Conservation (phyloP, 2,888 invertebrate genomes). For the Myopa testacea region DNA sequence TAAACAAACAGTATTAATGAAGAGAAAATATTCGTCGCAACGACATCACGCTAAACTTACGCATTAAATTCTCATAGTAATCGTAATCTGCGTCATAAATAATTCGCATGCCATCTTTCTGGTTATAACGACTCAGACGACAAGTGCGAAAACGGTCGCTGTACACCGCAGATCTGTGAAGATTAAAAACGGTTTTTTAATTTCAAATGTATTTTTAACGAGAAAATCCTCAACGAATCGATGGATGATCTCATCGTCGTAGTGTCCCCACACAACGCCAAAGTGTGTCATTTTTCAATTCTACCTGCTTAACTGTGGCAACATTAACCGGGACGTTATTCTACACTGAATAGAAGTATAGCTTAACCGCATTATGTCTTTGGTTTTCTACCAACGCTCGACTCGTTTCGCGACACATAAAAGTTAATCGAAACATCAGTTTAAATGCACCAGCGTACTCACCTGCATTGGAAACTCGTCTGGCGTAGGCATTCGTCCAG, state of each 20-base stretch:
- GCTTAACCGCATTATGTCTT: neutral
- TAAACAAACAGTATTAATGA: neutral
- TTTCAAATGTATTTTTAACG: neutral
- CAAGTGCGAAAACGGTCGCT: slow-evolving; percentile 88
- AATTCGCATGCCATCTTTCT: slow-evolving; percentile 87
- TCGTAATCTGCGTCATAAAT: slow-evolving; percentile 93
- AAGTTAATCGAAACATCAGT: slow-evolving; percentile 11
- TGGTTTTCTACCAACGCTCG: neutral
- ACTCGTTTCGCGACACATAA: slow-evolving; percentile 5
- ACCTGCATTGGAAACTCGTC: slow-evolving; percentile 85
- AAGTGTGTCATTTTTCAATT: no score
- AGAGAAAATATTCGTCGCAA: neutral
- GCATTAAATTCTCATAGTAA: slow-evolving; percentile 93
- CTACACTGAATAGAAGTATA: neutral
- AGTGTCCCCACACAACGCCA: no score
- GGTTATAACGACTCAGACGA: slow-evolving; percentile 86
- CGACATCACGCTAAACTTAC: slow-evolving; percentile 72
- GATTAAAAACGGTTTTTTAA: neutral
- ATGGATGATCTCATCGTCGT: no score
- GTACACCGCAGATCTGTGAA: slow-evolving; percentile 82
- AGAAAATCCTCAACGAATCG: neutral
- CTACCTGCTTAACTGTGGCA: neutral
- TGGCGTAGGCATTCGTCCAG: slow-evolving; percentile 89
- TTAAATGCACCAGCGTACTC: slow-evolving; percentile 40
- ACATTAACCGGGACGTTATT: no score